Conservation (phyloP, 2,888 invertebrate species). For the Sinohyriopsis cumingii region DNA sequence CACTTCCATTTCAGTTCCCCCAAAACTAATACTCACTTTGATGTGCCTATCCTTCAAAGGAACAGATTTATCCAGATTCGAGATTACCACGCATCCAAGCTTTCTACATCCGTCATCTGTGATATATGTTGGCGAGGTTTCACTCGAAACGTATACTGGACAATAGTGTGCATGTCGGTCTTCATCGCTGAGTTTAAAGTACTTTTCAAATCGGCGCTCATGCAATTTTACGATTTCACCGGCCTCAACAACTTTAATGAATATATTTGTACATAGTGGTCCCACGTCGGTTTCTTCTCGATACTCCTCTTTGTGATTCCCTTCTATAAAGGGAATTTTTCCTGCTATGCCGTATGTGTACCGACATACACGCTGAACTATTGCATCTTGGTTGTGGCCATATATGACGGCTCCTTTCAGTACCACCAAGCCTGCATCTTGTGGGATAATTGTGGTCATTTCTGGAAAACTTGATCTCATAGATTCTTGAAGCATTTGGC, state of each 20-base stretch:
- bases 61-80: too few relatives aligned
- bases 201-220: too few relatives aligned
- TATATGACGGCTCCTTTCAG: slow-evolving; percentile 33
- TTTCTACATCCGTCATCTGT: too few relatives aligned
- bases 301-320: slow-evolving; percentile 14
- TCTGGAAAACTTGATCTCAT: too few relatives aligned
- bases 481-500: too few relatives aligned
- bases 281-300: slow-evolving; percentile 4
- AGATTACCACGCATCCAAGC: too few relatives aligned
- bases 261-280: slow-evolving; percentile 19
- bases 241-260: slow-evolving; percentile 29
- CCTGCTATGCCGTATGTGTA: slow-evolving; percentile 33
- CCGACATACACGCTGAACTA: slow-evolving; percentile 25
- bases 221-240: slow-evolving; percentile 2
- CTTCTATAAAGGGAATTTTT: slow-evolving; percentile 17
- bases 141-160: too few relatives aligned
- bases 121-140: too few relatives aligned
- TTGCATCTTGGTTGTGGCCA: slow-evolving; percentile 25
- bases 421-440: slow-evolving; percentile 23
- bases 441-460: slow-evolving; percentile 11
- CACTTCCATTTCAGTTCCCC: too few relatives aligned
- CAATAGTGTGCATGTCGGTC: too few relatives aligned
- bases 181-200: neutral
- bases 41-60: neutral
- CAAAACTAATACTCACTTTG: neutral